Base-by-base conservation (phyloP, 2,888 invertebrate genomes). In the Beris morrisii region DNA sequence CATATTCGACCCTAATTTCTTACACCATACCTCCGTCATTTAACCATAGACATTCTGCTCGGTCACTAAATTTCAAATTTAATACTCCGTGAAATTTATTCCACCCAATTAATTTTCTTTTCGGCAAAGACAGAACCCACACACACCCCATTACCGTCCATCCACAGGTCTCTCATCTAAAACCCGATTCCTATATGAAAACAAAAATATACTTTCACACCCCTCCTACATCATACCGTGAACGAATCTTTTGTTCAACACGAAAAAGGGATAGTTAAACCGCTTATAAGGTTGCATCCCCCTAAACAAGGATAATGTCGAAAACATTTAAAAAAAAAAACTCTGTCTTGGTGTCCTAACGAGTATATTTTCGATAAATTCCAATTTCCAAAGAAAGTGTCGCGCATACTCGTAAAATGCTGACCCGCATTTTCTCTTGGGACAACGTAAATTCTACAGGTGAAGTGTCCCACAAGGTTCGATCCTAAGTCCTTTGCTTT, bases 121-220 rank as follows among this genome's bases (percentile, higher is more conserved):
- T 6, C 7, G 38, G 5, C 5, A 48, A 56, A 46, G 48, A 11
- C 50, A 55, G 50, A 22, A 48, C 22, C 22, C 22, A 22, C 22
- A 22, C 22, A 22, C 56, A 15, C 46, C 31, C 56, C 32, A 48
- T 32, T 48, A 13, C 12, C 12, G 44, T 44, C 44, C 3, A 12
- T n/a, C n/a, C n/a, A 12, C 44, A n/a, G 44, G 44, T 9, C 9
- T 12, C n/a, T 44, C 11, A 3, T 13, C 15, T 11, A 48, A n/a
- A 48, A 48, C 7, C 1, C 28, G 46, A 48, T 48, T 22, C 12
- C 56, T 56, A 45, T 55, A 55, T 55, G 11, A 13, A 22, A 38
- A 48, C 48, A 48, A 65, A 65, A 55, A 65, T 55, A 28, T 38
- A 38, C 31, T 56, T 65, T 65, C 65, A 65, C 65, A 65, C 65